phyloP scores from a whole-genome alignment of 1,140 invertebrate genomes.

The Stegodyphus mimosarum region DNA sequence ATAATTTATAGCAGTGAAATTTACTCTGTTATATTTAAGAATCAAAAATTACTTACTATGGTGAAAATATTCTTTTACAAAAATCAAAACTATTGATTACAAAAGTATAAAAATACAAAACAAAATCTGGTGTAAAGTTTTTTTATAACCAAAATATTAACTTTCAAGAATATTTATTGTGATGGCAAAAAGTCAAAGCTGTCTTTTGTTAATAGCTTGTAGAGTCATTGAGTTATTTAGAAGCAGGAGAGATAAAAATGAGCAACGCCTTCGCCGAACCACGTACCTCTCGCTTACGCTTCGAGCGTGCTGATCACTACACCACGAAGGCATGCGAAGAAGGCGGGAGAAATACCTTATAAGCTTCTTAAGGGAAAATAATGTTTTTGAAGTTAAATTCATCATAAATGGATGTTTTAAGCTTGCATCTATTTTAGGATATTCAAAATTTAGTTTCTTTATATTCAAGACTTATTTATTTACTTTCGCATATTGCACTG shows the following conservation, averaged over 20 bases:
- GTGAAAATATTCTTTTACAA: not conserved
- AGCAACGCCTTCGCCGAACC: too few relatives aligned
- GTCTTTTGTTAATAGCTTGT: too few relatives aligned
- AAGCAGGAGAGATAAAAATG: too few relatives aligned
- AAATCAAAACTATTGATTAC: not conserved
- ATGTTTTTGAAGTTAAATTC: not conserved
- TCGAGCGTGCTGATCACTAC: too few relatives aligned
- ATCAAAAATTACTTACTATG: not conserved
- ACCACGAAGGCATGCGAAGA: too few relatives aligned
- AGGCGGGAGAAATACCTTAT: too few relatives aligned
- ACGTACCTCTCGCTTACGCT: too few relatives aligned
- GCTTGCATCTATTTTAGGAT: not conserved
- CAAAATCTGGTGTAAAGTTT: not conserved
- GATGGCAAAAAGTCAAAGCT: not conserved
- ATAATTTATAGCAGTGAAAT: not conserved
- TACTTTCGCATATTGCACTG: too few relatives aligned
- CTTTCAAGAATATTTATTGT: not conserved
- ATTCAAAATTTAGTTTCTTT: not conserved
- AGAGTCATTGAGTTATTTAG: too few relatives aligned
- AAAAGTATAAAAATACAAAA: not conserved
- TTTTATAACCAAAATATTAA: not conserved
- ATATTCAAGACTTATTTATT: not conserved
- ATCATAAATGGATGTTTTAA: not conserved
- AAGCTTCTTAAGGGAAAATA: not conserved
- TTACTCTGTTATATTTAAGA: not conserved